Base-by-base conservation (phyloP, 2,888 invertebrate species). In the Aplocera efformata region DNA sequence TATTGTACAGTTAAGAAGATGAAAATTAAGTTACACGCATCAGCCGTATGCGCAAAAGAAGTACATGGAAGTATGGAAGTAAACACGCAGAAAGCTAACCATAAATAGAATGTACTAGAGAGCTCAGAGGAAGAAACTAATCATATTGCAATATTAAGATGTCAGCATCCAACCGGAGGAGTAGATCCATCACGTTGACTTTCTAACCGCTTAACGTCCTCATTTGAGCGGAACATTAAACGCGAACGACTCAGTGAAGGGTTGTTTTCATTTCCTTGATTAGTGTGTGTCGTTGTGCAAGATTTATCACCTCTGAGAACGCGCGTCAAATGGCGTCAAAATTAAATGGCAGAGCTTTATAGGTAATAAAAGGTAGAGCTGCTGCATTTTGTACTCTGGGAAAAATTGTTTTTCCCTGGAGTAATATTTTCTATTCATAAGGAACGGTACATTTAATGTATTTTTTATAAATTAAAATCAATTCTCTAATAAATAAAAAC, bases 191-290 rank as follows among this genome's bases (percentile, higher is more conserved):
- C 53, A 57, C 56, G 51, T 59, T 58, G 58, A 56, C 56, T 60
- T 57, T 57, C 56, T 53, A 46, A 50, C 45, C 54, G 56, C 56
- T 68, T 65, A 67, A 63, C 61, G 57, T 62, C 56, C 56, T 69
- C 58, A 64, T 67, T 77, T 63, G 64, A 70, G 72, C 67, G 60
- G 60, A 76, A 69, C 71, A 72, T 78, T 69, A 69, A 74, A 71
- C 61, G 63, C 63, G 62, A 67, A 69, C 67, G 65, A 65, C 66
- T 61, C 63, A 71, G 70, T 68, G 69, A 79, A 78, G 80, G 79
- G 79, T 82, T 79, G 79, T 72, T 78, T 76, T 77, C 77, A 77
- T 84, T 78, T 82, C 78, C 78, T 70, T 80, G 79, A 81, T 83
- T 77, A 78, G 78, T 72, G 72, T 68, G 69, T 57, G 72, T 72